Evolutionary conservation across 2,113 vertebrate species (phyloP), one percentile per base, ranked within the genome.

Genomic region (Xiphorhynchus elegans): DNA sequence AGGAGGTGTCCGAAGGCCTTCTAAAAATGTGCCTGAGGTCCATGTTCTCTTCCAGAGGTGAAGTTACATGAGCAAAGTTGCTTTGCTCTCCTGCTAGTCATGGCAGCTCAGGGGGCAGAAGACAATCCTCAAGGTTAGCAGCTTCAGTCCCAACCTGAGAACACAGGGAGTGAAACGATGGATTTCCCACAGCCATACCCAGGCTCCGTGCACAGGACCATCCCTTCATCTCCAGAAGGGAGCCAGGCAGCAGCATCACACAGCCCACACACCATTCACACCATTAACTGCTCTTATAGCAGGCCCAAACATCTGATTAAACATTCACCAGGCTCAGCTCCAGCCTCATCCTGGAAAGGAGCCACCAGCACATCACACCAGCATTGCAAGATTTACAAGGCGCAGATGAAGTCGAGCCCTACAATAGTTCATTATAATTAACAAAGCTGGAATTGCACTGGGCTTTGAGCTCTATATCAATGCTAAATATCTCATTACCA

Each of bases 401-500:
- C 92, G 80, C 92, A 95, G 95, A 93, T 92, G 96, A 96, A 96
- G 93, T 89, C 5, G 1, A 88, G 88, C 82, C 88, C 85, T 75
- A 62, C 93, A 80, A 90, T 96, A 86, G 93, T 86, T 97, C 93
- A 96, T 96, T 93, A 90, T 92, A 93, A 96, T 95, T 96, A 97
- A 95, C 92, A 97, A 96, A 96, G 92, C 92, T 95, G 92, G 92
- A 90, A 95, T 94, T 94, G 93, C 90, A 63, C 83, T 78, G 90
- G 85, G 85, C 79, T 96, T 95, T 78, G 79, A 94, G 95, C 90
- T 95, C 93, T 97, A 96, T 90, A 97, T 97, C 96, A 97, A 68
- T 96, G 95, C 92, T 96, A 96, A 96, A 94, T 96, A 95, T 96
- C 96, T 95, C 93, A 96, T 97, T 97, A 97, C 95, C 88, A 75